phyloP scores from a whole-genome alignment of 2,888 invertebrate species.

The Gari tellinella region DNA sequence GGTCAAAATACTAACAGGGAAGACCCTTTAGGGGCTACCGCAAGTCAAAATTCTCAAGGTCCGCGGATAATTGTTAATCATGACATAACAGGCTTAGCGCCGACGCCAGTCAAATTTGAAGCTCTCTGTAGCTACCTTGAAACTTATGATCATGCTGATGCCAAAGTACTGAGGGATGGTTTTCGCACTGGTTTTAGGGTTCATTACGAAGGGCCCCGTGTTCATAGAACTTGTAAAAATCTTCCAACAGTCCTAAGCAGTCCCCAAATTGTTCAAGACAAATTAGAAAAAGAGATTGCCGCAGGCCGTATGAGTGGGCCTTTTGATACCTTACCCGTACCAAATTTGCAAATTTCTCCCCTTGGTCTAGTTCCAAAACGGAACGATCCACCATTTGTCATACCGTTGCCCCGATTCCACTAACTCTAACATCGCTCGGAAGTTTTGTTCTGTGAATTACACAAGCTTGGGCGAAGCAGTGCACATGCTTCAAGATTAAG shows the following conservation, averaged over 20 bases:
- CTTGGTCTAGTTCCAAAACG: slow-evolving; percentile 44
- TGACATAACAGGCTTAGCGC: no score
- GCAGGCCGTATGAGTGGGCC: slow-evolving; percentile 35
- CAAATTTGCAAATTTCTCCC: slow-evolving; percentile 22
- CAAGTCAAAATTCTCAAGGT: no score
- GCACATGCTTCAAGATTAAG: slow-evolving; percentile 19
- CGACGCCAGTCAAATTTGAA: no score
- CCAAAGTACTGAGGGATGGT: no score
- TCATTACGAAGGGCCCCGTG: slow-evolving; percentile 22
- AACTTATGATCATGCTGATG: no score
- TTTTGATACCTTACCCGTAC: slow-evolving; percentile 15
- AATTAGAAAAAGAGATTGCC: slow-evolving; percentile 29
- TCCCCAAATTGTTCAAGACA: slow-evolving; percentile 8
- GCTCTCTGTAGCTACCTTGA: no score
- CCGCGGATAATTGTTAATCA: no score
- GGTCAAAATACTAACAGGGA: no score
- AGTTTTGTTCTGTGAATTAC: slow-evolving; percentile 22
- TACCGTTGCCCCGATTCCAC: slow-evolving; percentile 3
- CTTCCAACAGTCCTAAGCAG: slow-evolving; percentile 9
- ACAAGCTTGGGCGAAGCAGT: slow-evolving; percentile 36
- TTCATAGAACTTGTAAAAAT: slow-evolving; percentile 14
- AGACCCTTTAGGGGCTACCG: no score
- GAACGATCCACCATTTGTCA: slow-evolving; percentile 21
- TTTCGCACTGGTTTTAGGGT: slow-evolving; percentile 21
- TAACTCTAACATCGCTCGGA: slow-evolving; percentile 25